Evolutionary conservation across 2,888 invertebrate genomes (phyloP).

Genomic region (Rhagophthalmus giganteus): DNA sequence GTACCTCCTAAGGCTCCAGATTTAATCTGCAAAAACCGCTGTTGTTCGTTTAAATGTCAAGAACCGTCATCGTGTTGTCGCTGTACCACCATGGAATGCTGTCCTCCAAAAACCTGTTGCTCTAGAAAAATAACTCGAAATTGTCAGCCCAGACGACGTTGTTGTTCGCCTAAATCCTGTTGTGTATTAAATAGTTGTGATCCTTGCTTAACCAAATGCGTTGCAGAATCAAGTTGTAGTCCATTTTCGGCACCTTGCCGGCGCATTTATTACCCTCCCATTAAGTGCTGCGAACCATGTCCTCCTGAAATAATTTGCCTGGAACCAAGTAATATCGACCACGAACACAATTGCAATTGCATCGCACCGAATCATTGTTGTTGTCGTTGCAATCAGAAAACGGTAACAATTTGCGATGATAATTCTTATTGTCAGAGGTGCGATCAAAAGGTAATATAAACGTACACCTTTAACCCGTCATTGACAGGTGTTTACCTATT

Average conservation of each 20-base stretch:
- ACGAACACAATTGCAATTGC: slow-evolving; percentile 28
- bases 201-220: slow-evolving; percentile 19
- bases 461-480: too few relatives aligned
- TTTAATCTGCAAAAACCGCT: slow-evolving; percentile 31
- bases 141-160: slow-evolving; percentile 38
- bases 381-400: slow-evolving; percentile 36
- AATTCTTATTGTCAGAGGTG: slow-evolving; percentile 50
- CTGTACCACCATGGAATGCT: background rate
- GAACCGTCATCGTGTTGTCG: too few relatives aligned
- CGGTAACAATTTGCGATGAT: slow-evolving; percentile 17
- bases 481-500: slow-evolving; percentile 1
- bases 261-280: slow-evolving; percentile 17
- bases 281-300: slow-evolving; percentile 39
- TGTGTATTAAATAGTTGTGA: background rate
- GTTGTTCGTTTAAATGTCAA: slow-evolving; percentile 18
- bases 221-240: slow-evolving; percentile 13
- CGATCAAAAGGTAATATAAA: slow-evolving; percentile 52
- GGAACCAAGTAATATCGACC: background rate
- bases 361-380: slow-evolving; percentile 27
- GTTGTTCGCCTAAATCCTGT: background rate
- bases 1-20: background rate
- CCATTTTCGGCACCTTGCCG: slow-evolving; percentile 19
- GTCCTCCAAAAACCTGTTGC: background rate
- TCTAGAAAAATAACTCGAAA: background rate
- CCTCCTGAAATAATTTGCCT: slow-evolving; percentile 38